phyloP scores from a whole-genome alignment of 2,888 invertebrate genomes.

The Chorisops tibialis region DNA sequence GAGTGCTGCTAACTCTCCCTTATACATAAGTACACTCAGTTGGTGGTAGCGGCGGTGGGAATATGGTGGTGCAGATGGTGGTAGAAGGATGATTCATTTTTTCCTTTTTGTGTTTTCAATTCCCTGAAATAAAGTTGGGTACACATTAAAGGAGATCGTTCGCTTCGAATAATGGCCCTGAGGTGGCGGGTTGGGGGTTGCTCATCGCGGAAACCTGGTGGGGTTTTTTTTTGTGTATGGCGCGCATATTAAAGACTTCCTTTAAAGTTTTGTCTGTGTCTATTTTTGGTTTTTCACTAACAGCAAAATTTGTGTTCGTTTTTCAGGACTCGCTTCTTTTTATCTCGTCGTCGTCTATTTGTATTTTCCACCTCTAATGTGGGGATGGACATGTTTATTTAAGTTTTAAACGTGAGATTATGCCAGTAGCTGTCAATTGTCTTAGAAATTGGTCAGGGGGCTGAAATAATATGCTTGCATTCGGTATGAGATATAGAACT shows the following conservation, averaged over 20 bases:
- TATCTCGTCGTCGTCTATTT: background rate
- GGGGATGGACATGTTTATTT: conserved; percentile 27
- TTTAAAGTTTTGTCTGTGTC: conserved; percentile 30
- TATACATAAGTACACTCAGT: conserved; percentile 24
- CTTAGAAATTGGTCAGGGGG: conserved; percentile 22
- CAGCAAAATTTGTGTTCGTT: background rate
- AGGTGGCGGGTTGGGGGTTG: background rate
- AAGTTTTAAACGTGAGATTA: conserved; percentile 28
- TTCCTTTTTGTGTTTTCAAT: conserved; percentile 27
- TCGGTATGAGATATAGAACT: background rate
- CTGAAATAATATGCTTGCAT: background rate
- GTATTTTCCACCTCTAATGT: conserved; percentile 21
- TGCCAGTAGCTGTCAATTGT: conserved; percentile 27
- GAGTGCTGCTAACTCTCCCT: conserved; percentile 18
- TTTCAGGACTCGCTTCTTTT: conserved; percentile 8
- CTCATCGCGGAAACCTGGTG: conserved; percentile 5
- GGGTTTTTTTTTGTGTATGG: conserved; percentile 7
- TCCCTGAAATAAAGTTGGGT: conserved; percentile 32
- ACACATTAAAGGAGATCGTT: conserved; percentile 32
- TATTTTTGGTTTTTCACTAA: conserved; percentile 28
- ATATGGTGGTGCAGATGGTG: background rate
- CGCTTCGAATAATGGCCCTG: conserved; percentile 13
- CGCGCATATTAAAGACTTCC: conserved; percentile 28
- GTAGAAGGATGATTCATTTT: background rate
- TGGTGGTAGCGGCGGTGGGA: background rate